Evolutionary conservation across 2,888 invertebrate species (phyloP).

Genomic region (Oscheius onirici): DNA sequence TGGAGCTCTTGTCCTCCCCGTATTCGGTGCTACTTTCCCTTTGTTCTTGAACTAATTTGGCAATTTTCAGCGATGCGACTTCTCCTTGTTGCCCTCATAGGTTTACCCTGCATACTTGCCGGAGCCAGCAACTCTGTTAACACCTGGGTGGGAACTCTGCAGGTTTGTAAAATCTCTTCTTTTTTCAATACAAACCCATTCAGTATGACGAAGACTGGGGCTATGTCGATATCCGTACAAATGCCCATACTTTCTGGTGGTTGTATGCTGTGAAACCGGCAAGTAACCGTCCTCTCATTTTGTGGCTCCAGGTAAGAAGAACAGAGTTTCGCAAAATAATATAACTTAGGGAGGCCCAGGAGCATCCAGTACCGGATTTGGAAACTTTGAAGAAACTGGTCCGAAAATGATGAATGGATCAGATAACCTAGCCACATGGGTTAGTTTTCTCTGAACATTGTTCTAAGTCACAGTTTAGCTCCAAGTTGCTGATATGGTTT

Average conservation of each 20-base stretch:
- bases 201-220: slow-evolving; percentile 56
- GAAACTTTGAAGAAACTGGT: slow-evolving; percentile 87
- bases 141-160: slow-evolving; percentile 50
- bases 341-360: slow-evolving; percentile 83
- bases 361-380: slow-evolving; percentile 83
- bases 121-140: slow-evolving; percentile 50
- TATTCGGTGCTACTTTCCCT: slow-evolving; percentile 1
- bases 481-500: slow-evolving; percentile 83
- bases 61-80: slow-evolving; percentile 16
- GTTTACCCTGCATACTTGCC: slow-evolving; percentile 3
- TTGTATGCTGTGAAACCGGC: slow-evolving; percentile 77
- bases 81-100: not conserved
- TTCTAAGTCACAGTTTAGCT: slow-evolving; percentile 75
- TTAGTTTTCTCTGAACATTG: slow-evolving; percentile 67
- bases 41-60: not conserved
- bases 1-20: not conserved
- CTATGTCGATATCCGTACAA: slow-evolving; percentile 48
- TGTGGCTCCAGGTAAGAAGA: slow-evolving; percentile 81
- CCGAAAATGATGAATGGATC: slow-evolving; percentile 80
- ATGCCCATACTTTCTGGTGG: slow-evolving; percentile 76
- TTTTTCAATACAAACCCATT: not conserved
- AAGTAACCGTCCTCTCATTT: slow-evolving; percentile 78
- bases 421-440: slow-evolving; percentile 83
- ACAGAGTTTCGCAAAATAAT: too few species aligned
- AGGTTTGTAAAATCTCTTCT: slow-evolving; percentile 18